A percentile compares a stretch with the other conserved stretches of the same genome.
phyloP scores from a whole-genome alignment of 2,797 vertebrate species.

The Harpagifer antarcticus region DNA sequence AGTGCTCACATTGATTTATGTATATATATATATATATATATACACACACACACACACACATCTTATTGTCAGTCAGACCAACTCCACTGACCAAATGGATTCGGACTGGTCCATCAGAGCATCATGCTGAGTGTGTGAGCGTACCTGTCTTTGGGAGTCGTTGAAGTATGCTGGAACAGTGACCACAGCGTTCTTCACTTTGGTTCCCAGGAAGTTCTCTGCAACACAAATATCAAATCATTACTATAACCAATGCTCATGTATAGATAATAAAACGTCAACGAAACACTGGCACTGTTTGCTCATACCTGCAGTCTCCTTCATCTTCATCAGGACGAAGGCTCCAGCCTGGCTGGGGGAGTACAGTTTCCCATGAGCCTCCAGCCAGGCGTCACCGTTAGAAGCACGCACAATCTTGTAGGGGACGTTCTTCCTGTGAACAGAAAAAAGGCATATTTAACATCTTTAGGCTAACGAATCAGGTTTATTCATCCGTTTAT shows the following conservation, averaged over 20 bases:
- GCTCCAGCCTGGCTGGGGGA: constrained; percentile 97
- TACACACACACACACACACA: no score
- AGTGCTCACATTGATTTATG: no score
- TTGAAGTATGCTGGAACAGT: constrained; percentile 99
- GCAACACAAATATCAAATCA: constrained; percentile 45
- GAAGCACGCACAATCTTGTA: constrained; percentile 97
- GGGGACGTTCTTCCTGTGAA: constrained; percentile 93
- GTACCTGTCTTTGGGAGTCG: constrained; percentile 98
- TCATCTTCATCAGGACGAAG: constrained; percentile 99
- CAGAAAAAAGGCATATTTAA: no score
- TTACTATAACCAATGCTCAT: background rate
- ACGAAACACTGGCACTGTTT: no score
- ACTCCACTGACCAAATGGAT: no score
- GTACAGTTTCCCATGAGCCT: constrained; percentile 96
- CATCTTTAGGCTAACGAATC: background rate
- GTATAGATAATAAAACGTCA: background rate
- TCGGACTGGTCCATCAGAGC: no score
- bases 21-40: no score
- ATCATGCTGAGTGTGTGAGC: background rate
- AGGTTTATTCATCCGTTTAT: no score
- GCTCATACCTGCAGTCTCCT: constrained; percentile 93
- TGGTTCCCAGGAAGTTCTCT: constrained; percentile 95
- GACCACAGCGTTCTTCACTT: constrained; percentile 95
- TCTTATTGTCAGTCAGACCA: no score
- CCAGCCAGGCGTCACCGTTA: constrained; percentile 98